Evolutionary conservation across 2,888 invertebrate genomes (phyloP).

Genomic region (Spatulosminthurus flaviceps): DNA sequence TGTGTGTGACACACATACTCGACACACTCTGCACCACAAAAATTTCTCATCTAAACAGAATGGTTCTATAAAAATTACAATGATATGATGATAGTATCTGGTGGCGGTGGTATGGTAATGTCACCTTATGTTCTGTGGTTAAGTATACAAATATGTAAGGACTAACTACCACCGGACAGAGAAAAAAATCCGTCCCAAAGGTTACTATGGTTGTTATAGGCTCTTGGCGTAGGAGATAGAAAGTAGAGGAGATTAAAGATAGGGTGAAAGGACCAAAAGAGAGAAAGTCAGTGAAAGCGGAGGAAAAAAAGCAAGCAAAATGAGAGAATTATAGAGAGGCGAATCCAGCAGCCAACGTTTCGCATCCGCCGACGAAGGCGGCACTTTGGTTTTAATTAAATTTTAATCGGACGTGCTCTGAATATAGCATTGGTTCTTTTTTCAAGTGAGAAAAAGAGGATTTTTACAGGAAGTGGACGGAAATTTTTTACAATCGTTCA

Average conservation of each 20-base stretch:
- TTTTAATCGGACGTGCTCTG: slow-evolving; percentile 60
- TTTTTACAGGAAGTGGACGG: slow-evolving; percentile 36
- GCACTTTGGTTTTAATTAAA: slow-evolving; percentile 60
- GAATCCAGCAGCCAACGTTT: slow-evolving; percentile 16
- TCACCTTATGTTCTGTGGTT: background rate
- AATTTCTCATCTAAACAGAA: slow-evolving; percentile 23
- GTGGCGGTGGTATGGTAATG: background rate
- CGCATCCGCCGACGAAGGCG: slow-evolving; percentile 31
- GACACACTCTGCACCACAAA: slow-evolving; percentile 1
- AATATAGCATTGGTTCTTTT: slow-evolving; percentile 41
- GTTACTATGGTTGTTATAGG: too few relatives aligned
- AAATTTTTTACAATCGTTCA: slow-evolving; percentile 35
- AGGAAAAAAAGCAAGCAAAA: background rate
- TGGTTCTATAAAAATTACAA: background rate
- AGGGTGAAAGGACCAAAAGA: background rate
- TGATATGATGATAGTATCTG: background rate
- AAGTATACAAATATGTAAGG: background rate
- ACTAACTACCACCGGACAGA: too few relatives aligned
- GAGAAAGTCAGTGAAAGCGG: background rate
- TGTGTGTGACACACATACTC: background rate
- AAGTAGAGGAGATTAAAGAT: background rate
- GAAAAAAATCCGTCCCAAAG: background rate
- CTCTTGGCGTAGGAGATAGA: too few relatives aligned
- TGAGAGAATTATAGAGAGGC: slow-evolving; percentile 20
- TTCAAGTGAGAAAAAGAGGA: slow-evolving; percentile 34